Conservation (phyloP, 2,888 invertebrate genomes). For the Acholoe squamosa region DNA sequence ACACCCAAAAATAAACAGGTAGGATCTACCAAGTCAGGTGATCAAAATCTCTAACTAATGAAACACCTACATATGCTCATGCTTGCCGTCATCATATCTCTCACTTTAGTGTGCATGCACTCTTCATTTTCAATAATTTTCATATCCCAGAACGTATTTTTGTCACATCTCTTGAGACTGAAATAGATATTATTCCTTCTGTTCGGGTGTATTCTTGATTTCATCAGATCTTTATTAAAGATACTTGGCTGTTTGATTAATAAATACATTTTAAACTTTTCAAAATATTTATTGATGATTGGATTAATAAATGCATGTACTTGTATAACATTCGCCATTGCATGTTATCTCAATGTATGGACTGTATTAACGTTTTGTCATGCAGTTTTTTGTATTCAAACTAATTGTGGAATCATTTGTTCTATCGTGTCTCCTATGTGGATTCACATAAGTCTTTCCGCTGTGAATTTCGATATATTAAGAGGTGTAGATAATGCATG, state of each 20-base stretch:
- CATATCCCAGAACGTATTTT: not conserved
- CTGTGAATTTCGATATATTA: not conserved
- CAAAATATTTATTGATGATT: not conserved
- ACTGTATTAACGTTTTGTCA: not conserved
- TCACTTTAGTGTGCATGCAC: constrained; percentile 23
- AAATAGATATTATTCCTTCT: too few relatives aligned
- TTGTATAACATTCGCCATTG: not conserved
- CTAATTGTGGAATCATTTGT: not conserved
- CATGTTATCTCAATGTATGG: not conserved
- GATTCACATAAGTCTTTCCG: not conserved
- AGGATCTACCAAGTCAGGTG: not conserved
- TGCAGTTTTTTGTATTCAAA: constrained; percentile 10
- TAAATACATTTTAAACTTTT: not conserved
- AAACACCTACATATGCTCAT: not conserved
- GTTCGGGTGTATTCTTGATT: not conserved
- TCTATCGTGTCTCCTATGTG: not conserved
- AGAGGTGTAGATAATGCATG: not conserved
- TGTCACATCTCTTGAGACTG: not conserved
- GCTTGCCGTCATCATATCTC: constrained; percentile 1
- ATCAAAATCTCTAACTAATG: constrained; percentile 3
- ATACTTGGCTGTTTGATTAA: not conserved
- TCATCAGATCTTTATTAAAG: not conserved
- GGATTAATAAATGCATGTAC: not conserved
- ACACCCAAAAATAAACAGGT: not conserved
- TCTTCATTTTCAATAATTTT: not conserved